Base-by-base conservation (phyloP, 1,140 invertebrate species). In the Cheumatopsyche charites region DNA sequence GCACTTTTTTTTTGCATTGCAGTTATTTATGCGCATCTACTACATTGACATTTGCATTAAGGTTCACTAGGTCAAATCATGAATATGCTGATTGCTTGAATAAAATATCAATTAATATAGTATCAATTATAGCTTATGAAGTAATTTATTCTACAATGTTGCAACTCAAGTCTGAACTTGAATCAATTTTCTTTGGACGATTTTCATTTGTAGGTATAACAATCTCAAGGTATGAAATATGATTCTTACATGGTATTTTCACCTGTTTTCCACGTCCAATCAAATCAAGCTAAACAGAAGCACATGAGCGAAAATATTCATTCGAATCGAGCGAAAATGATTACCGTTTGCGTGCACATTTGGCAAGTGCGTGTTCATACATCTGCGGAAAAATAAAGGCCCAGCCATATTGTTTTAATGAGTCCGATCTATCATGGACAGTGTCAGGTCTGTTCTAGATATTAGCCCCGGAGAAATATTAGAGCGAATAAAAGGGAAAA, bases 351-450 rank as follows among this genome's bases (percentile, higher is more conserved):
- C 66, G 66, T 68, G 66, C 49, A 29, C 66, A 42, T 68, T 55
- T 15, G 66, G 26, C 45, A 13, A 55, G 70, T 72, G 73, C 70
- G 73, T 74, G 69, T 62, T 71, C 65, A 23, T 63, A 52, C 68
- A 36, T 67, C 68, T 65, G 43, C 25, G 61, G 69, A 74, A 68
- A 70, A 69, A 66, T 58, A 70, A 67, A 52, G 74, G 71, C 55
- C 49, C 12, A 26, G 43, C 61, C 62, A 65, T 69, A 75, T 70
- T 73, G 74, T 75, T 75, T 75, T 75, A 75, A 75, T 75, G 74
- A 75, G 70, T 25, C 71, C 70, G 74, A 75, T 75, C 74, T 75
- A 75, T 75, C 74, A 75, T 73, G 67, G 68, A 49, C 67, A 71
- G 67, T 72, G 73, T 72, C 73, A 74, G 73, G 45, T 52, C 43